Conservation (phyloP, 2,797 vertebrate species). For the Rhinichthys osculus region DNA sequence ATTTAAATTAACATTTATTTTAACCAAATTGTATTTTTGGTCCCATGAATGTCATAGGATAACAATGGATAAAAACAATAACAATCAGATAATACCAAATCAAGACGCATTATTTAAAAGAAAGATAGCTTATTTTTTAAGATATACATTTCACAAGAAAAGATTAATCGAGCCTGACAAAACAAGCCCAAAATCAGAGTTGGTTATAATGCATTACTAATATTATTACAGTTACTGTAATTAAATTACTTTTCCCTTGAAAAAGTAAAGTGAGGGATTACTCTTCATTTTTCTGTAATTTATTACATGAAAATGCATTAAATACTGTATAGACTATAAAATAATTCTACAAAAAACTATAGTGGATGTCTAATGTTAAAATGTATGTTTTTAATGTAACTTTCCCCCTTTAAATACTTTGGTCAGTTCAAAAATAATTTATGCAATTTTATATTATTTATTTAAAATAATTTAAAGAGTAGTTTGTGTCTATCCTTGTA, state of each 20-base stretch:
- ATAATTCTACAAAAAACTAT: not conserved
- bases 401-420: not conserved
- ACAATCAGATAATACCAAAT: not conserved
- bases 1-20: not conserved
- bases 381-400: not conserved
- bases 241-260: not conserved
- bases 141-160: not conserved
- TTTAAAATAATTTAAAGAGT: not conserved
- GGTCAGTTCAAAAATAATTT: not conserved
- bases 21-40: not conserved
- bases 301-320: not conserved
- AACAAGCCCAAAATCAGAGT: not conserved
- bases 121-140: not conserved
- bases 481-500: not conserved
- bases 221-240: not conserved
- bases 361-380: not conserved
- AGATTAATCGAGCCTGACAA: not conserved
- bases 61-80: not conserved
- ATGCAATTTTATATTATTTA: not conserved
- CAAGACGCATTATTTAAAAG: not conserved
- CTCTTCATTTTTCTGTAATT: not conserved
- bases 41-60: not conserved
- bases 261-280: not conserved
- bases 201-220: not conserved
- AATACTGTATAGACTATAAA: not conserved